phyloP scores from a whole-genome alignment of 2,113 vertebrate species.

The Madoqua kirkii region DNA sequence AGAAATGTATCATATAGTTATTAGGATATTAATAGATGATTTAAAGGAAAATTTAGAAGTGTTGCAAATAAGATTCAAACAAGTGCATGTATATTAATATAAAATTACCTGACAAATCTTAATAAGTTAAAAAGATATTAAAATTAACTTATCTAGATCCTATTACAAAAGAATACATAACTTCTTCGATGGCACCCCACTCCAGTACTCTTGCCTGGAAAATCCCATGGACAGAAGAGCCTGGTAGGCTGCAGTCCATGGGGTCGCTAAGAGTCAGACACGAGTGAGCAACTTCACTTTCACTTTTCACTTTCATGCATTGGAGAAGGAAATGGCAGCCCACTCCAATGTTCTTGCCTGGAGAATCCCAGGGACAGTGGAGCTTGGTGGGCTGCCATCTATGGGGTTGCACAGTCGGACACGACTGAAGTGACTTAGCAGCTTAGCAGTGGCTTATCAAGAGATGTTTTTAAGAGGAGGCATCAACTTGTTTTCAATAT shows the following conservation, averaged over 20 bases:
- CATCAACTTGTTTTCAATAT: background rate
- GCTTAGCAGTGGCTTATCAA: background rate
- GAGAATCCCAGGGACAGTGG: no score
- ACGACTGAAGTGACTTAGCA: no score
- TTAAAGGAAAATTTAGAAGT: background rate
- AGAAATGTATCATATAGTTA: background rate
- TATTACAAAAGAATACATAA: background rate
- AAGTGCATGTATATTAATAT: background rate
- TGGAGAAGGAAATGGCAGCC: no score
- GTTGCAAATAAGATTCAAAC: background rate
- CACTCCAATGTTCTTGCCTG: no score
- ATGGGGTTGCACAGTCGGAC: no score
- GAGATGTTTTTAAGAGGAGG: background rate
- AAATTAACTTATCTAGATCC: background rate
- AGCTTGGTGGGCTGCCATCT: no score
- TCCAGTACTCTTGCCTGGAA: no score
- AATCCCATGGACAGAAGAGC: no score
- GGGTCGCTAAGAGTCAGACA: no score
- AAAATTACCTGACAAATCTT: background rate
- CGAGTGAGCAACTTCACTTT: no score
- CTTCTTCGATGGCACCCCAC: background rate
- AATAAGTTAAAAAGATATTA: background rate
- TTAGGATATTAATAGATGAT: background rate
- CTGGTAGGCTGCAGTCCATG: no score
- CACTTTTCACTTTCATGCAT: no score